Evolutionary conservation across 2,113 vertebrate genomes (phyloP).

Genomic region (Podilymbus podiceps): DNA sequence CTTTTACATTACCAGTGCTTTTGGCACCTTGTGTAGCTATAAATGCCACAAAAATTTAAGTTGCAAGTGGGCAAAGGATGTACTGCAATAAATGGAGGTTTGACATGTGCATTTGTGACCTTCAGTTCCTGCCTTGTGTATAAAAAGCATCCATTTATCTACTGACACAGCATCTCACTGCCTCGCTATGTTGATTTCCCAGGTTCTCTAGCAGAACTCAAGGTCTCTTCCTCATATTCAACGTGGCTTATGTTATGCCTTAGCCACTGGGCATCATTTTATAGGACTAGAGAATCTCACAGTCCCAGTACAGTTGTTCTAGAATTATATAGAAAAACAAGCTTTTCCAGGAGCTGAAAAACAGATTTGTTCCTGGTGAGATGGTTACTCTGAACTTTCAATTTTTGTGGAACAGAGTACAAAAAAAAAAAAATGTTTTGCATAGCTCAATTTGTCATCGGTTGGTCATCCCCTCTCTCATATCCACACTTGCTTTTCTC

Average conservation of each 20-base stretch:
- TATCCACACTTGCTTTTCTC: background rate
- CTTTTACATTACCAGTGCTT: background rate
- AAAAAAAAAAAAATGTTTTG: background rate
- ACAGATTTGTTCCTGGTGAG: background rate
- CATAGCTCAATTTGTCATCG: background rate
- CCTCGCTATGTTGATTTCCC: rapidly evolving
- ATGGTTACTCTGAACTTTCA: background rate
- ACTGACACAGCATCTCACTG: background rate
- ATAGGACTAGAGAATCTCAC: background rate
- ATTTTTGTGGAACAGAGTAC: background rate
- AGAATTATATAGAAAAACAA: background rate
- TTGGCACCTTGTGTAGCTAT: background rate
- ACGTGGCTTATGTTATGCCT: background rate
- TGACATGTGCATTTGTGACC: background rate
- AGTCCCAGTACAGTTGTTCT: background rate
- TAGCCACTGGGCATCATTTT: background rate
- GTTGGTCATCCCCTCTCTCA: background rate
- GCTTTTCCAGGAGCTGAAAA: background rate
- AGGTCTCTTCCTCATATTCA: background rate
- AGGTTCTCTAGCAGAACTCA: background rate
- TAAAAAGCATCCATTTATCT: background rate
- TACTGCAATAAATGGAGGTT: background rate
- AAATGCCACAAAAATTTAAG: background rate
- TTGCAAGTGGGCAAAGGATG: background rate
- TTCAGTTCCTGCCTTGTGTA: background rate